Evolutionary conservation across 2,113 vertebrate genomes (phyloP).

Genomic region (Proteles cristata): DNA sequence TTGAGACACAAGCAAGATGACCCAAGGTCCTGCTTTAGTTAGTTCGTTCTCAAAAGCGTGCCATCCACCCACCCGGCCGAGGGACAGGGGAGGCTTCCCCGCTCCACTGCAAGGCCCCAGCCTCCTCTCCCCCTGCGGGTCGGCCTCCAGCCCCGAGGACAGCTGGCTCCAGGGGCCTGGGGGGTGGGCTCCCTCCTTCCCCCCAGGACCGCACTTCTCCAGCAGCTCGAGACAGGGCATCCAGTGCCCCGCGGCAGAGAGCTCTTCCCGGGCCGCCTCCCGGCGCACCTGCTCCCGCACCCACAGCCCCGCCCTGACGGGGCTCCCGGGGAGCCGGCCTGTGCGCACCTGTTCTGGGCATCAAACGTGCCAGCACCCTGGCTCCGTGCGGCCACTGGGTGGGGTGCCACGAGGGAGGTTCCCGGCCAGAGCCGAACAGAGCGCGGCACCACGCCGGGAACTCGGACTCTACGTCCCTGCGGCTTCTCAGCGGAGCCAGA

Average conservation of each 20-base stretch:
- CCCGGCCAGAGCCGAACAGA: not conserved
- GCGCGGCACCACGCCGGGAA: not conserved
- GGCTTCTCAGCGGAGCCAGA: not conserved
- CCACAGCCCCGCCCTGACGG: not conserved
- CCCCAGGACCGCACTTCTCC: not conserved
- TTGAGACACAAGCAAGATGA: not conserved
- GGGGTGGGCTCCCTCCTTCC: not conserved
- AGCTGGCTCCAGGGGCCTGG: not conserved
- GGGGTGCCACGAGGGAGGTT: not conserved
- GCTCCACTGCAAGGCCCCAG: not conserved
- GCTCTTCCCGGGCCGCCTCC: too few relatives aligned
- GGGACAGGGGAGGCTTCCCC: not conserved
- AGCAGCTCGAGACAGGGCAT: not conserved
- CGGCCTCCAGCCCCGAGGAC: not conserved
- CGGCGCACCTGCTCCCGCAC: too few relatives aligned
- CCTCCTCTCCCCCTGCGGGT: not conserved
- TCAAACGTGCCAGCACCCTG: not conserved
- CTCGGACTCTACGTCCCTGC: not conserved
- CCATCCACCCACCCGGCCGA: not conserved
- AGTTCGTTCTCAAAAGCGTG: not conserved
- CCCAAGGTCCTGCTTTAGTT: not conserved
- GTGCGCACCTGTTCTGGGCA: not conserved
- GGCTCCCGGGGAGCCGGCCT: not conserved
- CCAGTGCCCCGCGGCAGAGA: not conserved
- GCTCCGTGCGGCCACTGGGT: not conserved